Evolutionary conservation across 2,797 vertebrate species (phyloP), one percentile per base, ranked within the genome.

Genomic region (Lycodopsis pacificus): DNA sequence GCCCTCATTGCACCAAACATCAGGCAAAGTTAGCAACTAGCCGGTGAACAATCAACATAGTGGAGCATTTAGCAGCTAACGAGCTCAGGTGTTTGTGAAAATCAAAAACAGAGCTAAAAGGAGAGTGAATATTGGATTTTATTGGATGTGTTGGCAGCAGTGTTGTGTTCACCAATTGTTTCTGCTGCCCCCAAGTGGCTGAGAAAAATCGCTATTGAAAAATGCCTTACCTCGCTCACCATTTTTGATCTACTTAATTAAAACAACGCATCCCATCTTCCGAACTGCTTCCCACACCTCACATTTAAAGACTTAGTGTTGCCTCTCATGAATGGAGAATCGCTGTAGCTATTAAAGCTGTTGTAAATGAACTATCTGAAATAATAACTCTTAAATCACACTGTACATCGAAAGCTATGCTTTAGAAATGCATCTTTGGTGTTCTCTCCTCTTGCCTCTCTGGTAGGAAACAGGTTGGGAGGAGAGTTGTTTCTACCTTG

Each of bases 131-230:
- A 49, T 12, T 25, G n/a, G 49, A 22, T 4, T 25, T n/a, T 20
- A 38, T 3, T 59, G 34, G 20, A n/a, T 38, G 34, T 58, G 0
- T 17, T 19, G 54, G 46, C 20, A 51, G 49, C 57, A n/a, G 3
- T 42, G 25, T 68, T 44, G 20, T n/a, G 15, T 56, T n/a, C 15
- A 48, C n/a, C 25, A 15, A 48, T 53, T 42, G 44, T 53, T 63
- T 42, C 8, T 15, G 4, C 25, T n/a, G 15, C 32, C 34, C n/a
- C 46, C 22, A 30, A 20, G 42, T 32, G 42, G 42, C 27, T 5
- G 13, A 12, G 0, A 4, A 32, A 32, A 32, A 32, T 10, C 1
- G 6, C 2, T 48, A 0, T 42, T 48, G n/a, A 7, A 0, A 4
- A 65, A 40, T n/a, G 20, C 13, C n/a, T 67, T 17, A 13, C 56